Evolutionary conservation across 1,140 invertebrate species (phyloP), one percentile per base, ranked within the genome.

Genomic region (Drosophila sucinea): DNA sequence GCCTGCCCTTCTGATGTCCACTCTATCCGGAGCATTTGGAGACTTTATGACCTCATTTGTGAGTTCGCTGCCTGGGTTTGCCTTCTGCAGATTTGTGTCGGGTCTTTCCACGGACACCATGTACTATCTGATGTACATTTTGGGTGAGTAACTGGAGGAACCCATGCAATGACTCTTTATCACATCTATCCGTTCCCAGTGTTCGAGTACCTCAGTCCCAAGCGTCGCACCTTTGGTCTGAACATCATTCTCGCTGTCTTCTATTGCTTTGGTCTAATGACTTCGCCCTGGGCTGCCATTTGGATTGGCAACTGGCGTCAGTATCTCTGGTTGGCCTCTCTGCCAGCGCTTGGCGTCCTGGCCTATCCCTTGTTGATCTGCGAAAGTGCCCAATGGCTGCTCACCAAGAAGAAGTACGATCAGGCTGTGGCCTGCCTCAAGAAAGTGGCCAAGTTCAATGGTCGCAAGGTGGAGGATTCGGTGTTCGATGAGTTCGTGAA

Each of bases 41-140:
- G 94, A 94, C 60, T 84, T 94, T 25, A 72, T 92, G 27, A 94
- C 94, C 17, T 90, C 93, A 11, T 92, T 93, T 60, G 91, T 94
- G 4, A 90, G 79, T 23, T 92, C 92, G 3, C 72, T 93, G 23
- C 84, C 90, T 2, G 81, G 91, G 57, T 94, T 94, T 82, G 92
- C 92, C 10, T 79, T 93, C 23, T 93, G 92, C 5, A 79, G 94
- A 69, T 94, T 94, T 77, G 70, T 94, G 3, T 93, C 93, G 0
- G 94, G 94, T 10, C 73, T 93, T 6, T 94, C 94, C 11, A 94
- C 94, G 44, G 94, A 94, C 68, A 93, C 92, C 47, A 93, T 93
- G 85, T 94, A 94, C 80, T 93, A 94, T 56, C 92, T 94, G 83
- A 94, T 94, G 93, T 94, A 94, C 69, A 94, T 94, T 67, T 92